A percentile compares a stretch with the other conserved stretches of the same genome.
Conservation (phyloP, 2,113 vertebrate genomes). For the Uropsilus gracilis region DNA sequence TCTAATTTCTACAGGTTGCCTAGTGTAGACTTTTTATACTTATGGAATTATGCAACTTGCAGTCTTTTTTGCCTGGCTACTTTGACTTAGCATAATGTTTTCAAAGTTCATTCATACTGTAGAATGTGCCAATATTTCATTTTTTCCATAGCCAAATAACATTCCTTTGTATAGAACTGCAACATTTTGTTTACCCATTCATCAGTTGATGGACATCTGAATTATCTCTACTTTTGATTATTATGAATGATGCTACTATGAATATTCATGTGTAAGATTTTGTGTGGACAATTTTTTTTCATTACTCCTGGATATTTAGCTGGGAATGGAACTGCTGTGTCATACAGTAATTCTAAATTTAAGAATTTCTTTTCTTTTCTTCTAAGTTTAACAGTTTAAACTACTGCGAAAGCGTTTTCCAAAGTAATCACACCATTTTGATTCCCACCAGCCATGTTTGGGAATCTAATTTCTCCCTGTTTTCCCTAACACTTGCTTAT, state of each 20-base stretch:
- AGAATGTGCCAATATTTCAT: background rate
- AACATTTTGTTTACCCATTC: background rate
- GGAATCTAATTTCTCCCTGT: background rate
- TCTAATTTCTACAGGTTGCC: background rate
- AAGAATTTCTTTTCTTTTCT: no score
- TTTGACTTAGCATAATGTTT: background rate
- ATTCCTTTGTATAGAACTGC: background rate
- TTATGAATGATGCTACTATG: background rate
- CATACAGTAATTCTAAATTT: background rate
- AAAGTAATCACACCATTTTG: background rate
- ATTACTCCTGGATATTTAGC: background rate
- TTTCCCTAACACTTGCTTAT: background rate
- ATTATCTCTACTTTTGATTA: background rate
- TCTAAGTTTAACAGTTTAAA: background rate
- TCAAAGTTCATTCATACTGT: background rate
- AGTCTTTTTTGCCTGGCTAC: background rate
- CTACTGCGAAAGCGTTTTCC: background rate
- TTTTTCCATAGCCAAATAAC: background rate
- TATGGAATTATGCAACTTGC: background rate
- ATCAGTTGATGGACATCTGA: background rate
- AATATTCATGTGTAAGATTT: background rate
- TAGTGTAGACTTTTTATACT: background rate
- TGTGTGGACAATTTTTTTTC: background rate
- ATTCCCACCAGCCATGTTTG: background rate
- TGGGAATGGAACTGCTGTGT: background rate